Conservation (phyloP, 2,113 vertebrate genomes). For the Cottus gobio region DNA sequence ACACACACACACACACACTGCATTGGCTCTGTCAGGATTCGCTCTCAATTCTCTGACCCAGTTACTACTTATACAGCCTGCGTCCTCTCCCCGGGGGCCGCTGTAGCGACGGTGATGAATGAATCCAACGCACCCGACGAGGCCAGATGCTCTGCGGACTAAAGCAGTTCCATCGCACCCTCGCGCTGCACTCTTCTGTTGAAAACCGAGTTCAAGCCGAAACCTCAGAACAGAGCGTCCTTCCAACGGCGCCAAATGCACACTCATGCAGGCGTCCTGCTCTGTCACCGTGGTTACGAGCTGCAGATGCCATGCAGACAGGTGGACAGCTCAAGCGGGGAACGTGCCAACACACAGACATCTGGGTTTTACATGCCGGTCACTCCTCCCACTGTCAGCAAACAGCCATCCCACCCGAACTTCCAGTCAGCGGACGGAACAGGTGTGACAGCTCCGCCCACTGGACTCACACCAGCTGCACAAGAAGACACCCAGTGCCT, state of each 20-base stretch:
- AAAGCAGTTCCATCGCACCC: not conserved
- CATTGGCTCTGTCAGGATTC: conserved; percentile 50
- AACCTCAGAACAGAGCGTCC: not conserved
- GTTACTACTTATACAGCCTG: conserved; percentile 62
- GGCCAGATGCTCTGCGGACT: conserved; percentile 43
- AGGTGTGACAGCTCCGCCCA: conserved; percentile 7
- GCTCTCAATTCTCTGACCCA: conserved; percentile 68
- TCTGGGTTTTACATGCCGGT: conserved; percentile 29
- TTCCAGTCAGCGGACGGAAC: conserved; percentile 3
- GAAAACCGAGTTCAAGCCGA: not conserved
- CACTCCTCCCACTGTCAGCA: conserved; percentile 34
- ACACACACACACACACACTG: conserved; percentile 23
- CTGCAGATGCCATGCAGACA: conserved; percentile 49
- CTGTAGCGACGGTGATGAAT: conserved; percentile 64
- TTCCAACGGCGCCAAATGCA: not conserved
- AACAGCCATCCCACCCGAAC: not conserved
- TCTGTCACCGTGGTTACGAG: conserved; percentile 23
- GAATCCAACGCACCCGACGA: conserved; percentile 22
- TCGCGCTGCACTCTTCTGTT: not conserved
- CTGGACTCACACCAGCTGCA: not conserved
- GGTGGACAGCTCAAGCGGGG: conserved; percentile 8
- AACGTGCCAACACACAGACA: conserved; percentile 43
- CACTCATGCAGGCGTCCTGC: not conserved
- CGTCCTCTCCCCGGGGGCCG: conserved; percentile 27
- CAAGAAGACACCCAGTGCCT: not conserved